These are phyloP conservation scores for Ernsta delagoae DNA, from an alignment of 2,888 invertebrate genomes.

Conservation along the genomic window DNA sequence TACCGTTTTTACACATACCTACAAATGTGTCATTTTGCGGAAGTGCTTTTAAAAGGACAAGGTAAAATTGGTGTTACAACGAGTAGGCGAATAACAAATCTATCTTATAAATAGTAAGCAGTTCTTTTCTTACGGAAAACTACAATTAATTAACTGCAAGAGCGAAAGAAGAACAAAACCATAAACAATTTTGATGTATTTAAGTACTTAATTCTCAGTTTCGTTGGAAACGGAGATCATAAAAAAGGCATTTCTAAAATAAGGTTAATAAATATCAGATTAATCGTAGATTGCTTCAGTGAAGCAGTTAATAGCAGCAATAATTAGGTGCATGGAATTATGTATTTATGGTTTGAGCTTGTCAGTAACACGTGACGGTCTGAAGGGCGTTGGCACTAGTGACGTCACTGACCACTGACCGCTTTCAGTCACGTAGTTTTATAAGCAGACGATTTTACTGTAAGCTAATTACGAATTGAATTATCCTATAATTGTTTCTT, in stretches of 20 bases:
- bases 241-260: slow-evolving; percentile 2
- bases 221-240: background rate
- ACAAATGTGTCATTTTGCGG: background rate
- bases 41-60: background rate
- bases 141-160: too few species aligned
- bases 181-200: too few species aligned
- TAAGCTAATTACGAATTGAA: too few species aligned
- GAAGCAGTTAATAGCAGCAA: background rate
- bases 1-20: background rate
- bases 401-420: too few species aligned
- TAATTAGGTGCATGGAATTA: background rate
- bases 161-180: too few species aligned
- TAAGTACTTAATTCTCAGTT: background rate
- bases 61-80: background rate
- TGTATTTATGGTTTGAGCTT: background rate
- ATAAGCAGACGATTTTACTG: too few species aligned
- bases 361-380: background rate
- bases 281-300: background rate
- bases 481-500: too few species aligned
- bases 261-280: background rate
- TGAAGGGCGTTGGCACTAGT: background rate
- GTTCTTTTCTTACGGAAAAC: too few species aligned
- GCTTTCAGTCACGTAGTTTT: too few species aligned
- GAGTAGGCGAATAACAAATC: background rate
- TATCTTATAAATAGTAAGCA: too few species aligned